A percentile compares a stretch with the other conserved stretches of the same genome.
These are phyloP conservation scores for Emydocephalus ijimae DNA, from an alignment of 2,113 vertebrate species.

Conservation along the genomic window DNA sequence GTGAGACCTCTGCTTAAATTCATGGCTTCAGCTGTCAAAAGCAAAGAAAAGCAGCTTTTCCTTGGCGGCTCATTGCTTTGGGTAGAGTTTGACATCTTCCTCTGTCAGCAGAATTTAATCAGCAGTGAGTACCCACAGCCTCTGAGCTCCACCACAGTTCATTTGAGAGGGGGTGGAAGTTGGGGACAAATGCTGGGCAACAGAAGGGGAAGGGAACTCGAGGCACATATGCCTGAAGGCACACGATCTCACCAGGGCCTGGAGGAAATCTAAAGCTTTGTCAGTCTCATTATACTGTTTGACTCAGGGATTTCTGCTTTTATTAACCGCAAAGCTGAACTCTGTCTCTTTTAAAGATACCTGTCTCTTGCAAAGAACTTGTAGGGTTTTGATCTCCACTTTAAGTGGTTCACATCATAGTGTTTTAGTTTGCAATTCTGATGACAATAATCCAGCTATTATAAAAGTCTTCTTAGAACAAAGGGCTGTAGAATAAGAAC, in stretches of 20 bases:
- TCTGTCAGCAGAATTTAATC: constrained; percentile 76
- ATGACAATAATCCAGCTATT: neutral
- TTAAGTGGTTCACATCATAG: constrained; percentile 33
- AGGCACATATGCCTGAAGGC: constrained; percentile 24
- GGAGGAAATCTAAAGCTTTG: constrained; percentile 39
- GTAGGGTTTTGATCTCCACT: constrained; percentile 15
- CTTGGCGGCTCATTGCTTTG: constrained; percentile 72
- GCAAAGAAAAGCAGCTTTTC: constrained; percentile 75
- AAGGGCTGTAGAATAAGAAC: neutral
- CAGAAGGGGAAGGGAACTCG: constrained; percentile 37
- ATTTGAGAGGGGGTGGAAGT: constrained; percentile 34
- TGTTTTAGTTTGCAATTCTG: constrained; percentile 27
- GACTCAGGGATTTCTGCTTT: constrained; percentile 50
- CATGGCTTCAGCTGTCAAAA: constrained; percentile 75
- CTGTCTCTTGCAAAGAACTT: constrained; percentile 29
- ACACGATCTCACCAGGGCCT: constrained; percentile 5
- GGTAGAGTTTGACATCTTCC: constrained; percentile 75
- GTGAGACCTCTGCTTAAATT: constrained; percentile 74
- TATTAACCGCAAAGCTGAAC: constrained; percentile 1
- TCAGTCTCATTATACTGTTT: constrained; percentile 39
- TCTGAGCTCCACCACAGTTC: constrained; percentile 54
- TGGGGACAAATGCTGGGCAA: neutral
- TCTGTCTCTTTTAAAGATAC: neutral
- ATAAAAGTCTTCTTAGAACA: neutral
- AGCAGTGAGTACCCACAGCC: constrained; percentile 69